These are phyloP conservation scores for Mystacides longicornis DNA, from an alignment of 2,888 invertebrate species.

Conservation along the genomic window DNA sequence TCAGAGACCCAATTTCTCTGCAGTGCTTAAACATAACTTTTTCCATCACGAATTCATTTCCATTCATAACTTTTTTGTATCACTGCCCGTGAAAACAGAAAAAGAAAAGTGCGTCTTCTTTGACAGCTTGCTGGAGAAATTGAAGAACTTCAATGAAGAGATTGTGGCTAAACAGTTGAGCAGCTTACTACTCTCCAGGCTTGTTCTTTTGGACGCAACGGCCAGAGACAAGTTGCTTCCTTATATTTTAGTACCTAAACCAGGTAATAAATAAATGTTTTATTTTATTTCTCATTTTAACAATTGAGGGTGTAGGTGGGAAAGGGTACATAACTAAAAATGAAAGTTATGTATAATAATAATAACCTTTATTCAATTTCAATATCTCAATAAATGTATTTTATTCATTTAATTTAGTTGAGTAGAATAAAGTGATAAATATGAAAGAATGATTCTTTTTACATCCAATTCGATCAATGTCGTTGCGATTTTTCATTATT, in stretches of 20 bases:
- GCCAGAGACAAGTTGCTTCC: constrained; percentile 70
- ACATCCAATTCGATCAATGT: too few species aligned
- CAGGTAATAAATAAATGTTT: constrained; percentile 8
- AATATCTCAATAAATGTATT: too few species aligned
- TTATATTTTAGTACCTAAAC: constrained; percentile 59
- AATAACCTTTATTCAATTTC: too few species aligned
- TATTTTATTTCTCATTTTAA: too few species aligned
- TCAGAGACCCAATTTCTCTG: constrained; percentile 59
- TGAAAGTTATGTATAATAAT: too few species aligned
- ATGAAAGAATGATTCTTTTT: too few species aligned
- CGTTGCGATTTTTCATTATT: too few species aligned
- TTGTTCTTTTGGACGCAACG: constrained; percentile 75
- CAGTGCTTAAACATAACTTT: constrained; percentile 63
- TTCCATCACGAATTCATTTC: constrained; percentile 80
- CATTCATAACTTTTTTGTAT: constrained; percentile 75
- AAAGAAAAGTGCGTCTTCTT: constrained; percentile 75
- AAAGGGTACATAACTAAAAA: too few species aligned
- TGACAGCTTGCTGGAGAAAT: constrained; percentile 56
- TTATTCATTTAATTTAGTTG: too few species aligned
- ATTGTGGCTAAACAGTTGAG: constrained; percentile 77
- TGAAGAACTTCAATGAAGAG: constrained; percentile 68
- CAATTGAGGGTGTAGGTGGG: too few species aligned
- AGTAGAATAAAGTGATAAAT: too few species aligned
- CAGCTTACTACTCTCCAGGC: constrained; percentile 68
- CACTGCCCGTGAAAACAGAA: constrained; percentile 71